Base-by-base conservation (phyloP, 2,797 vertebrate genomes). In the Paguma larvata region DNA sequence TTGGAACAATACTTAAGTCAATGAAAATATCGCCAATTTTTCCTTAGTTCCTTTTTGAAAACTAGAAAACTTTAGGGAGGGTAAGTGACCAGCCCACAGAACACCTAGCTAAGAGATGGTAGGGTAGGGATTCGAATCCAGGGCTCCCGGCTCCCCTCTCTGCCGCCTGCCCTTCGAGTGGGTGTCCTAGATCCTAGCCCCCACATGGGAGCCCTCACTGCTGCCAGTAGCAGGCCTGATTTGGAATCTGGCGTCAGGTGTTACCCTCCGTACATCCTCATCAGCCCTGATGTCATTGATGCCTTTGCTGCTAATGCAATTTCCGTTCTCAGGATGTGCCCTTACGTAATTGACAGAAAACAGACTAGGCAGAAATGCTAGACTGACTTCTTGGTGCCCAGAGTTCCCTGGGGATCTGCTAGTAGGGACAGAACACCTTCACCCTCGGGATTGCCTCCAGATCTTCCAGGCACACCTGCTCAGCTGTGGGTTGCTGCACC, bases 101-200 rank as follows among this genome's bases (percentile, higher is more conserved):
- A 56, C 12, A 68, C 25, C 27, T 5, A 80, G 59, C 13, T 3
- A 10, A 44, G 1, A 62, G 89, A 30, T 10, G 2, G 41, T 62
- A 14, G 62, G 70, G n/a, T n/a, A 48, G 34, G 70, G 25, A 32
- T 2, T 80, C 0, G 0, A 67, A 62, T 27, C 34, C 32, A n/a
- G 56, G 46, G 30, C 70, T 48, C 65, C 0, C 0, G 0, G 9
- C n/a, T 59, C 59, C 48, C 34, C 16, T 8, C 23, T n/a, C 41
- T 12, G 56, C 72, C 2, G 0, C 38, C 2, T 9, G 11, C 63
- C 23, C 59, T 53, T 32, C 1, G 0, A 21, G 6, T 1, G 21
- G 38, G 34, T 4, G 0, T 80, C 34, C 51, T 0, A 30, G n/a
- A 11, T 32, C 25, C 56, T 56, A 11, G 5, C 15, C 85, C 53